These are phyloP conservation scores for Irena cyanogastra DNA, from an alignment of 2,113 vertebrate genomes.

Conservation along the genomic window DNA sequence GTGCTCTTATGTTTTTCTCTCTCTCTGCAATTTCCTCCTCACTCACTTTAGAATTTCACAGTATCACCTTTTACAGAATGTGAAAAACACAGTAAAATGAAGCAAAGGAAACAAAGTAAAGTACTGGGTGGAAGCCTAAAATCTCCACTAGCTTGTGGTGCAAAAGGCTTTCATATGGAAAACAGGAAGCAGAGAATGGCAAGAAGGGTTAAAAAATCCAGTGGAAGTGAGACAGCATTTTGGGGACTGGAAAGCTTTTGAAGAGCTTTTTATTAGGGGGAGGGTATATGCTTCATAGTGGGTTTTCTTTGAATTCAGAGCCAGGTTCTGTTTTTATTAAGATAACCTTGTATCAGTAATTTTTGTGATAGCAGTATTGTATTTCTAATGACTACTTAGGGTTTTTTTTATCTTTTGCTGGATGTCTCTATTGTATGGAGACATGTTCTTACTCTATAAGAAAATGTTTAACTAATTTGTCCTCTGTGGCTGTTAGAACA, in stretches of 20 bases:
- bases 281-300: neutral
- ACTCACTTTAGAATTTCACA: neutral
- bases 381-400: neutral
- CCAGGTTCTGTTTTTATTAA: neutral
- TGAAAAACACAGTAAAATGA: neutral
- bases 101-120: neutral
- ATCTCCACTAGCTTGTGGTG: neutral
- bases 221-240: neutral
- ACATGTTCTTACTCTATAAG: neutral
- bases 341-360: neutral
- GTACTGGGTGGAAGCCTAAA: neutral
- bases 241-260: neutral
- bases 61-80: neutral
- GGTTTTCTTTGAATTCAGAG: neutral
- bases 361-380: neutral
- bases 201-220: neutral
- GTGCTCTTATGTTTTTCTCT: neutral
- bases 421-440: neutral
- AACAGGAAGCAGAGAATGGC: neutral
- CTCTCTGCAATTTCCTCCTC: neutral
- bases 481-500: neutral
- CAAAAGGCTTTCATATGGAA: neutral
- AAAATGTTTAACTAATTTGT: neutral
- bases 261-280: neutral
- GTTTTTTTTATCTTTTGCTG: neutral